Evolutionary conservation across 2,797 vertebrate genomes (phyloP), one percentile per base, ranked within the genome.

Genomic region (Gymnodraco acuticeps): DNA sequence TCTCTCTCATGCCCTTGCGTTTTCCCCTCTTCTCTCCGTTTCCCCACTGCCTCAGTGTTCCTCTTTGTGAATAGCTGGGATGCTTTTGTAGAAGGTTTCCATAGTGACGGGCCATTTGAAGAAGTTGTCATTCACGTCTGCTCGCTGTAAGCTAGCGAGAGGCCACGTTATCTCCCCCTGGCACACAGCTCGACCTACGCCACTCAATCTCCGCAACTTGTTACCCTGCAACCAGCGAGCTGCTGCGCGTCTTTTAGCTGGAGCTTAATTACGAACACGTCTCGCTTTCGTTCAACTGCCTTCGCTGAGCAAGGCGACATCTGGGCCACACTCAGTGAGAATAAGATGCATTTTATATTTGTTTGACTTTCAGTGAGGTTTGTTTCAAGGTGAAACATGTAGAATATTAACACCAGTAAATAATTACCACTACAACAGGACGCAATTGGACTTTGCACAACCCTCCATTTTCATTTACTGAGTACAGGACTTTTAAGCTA

Each of bases 1-100:
- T 73, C 73, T 65, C 70, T 76, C 67, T 71, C 47, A 55, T 15
- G n/a, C 41, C n/a, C 27, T n/a, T n/a, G 10, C 43, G 27, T 46
- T 50, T 54, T 59, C 43, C 42, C 33, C 58, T 48, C 55, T 50
- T 31, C 41, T 42, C 23, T 52, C 20, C 19, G 53, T 31, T 33
- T 64, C 64, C 72, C 47, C 58, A 58, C 52, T 77, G 52, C 64
- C 47, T 83, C 81, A 78, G 19, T 91, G 83, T 86, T 85, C 80
- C 71, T 84, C 77, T 70, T 67, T 83, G 84, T 90, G 89, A 93
- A 94, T 93, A 92, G 89, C 92, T 87, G 81, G 86, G 91, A 93
- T 93, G 92, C 91, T 93, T 94, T 90, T 89, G 89, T 91, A 64
- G 86, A 83, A 55, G 71, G 94, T 95, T 94, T 89, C 93, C 90